A percentile compares a stretch with the other conserved stretches of the same genome.
Evolutionary conservation across 2,888 invertebrate genomes (phyloP).

Genomic region (Argynnis bischoffii): DNA sequence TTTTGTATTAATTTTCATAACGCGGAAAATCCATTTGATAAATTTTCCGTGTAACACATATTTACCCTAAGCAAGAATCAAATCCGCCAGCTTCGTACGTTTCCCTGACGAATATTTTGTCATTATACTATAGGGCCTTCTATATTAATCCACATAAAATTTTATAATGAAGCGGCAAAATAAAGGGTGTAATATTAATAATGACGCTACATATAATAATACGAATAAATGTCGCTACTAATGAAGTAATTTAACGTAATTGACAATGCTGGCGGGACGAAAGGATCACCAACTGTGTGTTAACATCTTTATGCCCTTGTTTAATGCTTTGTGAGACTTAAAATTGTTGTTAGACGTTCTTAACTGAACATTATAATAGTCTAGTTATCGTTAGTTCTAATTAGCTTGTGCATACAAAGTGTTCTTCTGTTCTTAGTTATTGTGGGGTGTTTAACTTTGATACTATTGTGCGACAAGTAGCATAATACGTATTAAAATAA

Average conservation of each 20-base stretch:
- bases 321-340: constrained; percentile 11
- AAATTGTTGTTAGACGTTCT: constrained; percentile 10
- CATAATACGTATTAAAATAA: too few species aligned
- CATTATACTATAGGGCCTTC: too few species aligned
- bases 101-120: too few species aligned
- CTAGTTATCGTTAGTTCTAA: background rate
- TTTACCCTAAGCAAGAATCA: too few species aligned
- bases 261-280: constrained; percentile 61
- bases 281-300: constrained; percentile 44
- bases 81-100: too few species aligned
- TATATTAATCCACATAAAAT: background rate
- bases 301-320: constrained; percentile 28
- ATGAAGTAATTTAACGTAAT: constrained; percentile 54
- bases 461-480: too few species aligned
- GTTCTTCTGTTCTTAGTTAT: too few species aligned
- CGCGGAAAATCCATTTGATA: too few species aligned
- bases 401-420: background rate
- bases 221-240: constrained; percentile 35
- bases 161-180: background rate
- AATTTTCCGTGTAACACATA: too few species aligned
- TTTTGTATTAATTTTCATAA: too few species aligned
- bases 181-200: constrained; percentile 7
- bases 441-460: too few species aligned
- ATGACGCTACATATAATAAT: too few species aligned
- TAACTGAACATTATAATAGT: constrained; percentile 1